phyloP scores from a whole-genome alignment of 2,797 vertebrate species.

The Phyllotis vaccarum region DNA sequence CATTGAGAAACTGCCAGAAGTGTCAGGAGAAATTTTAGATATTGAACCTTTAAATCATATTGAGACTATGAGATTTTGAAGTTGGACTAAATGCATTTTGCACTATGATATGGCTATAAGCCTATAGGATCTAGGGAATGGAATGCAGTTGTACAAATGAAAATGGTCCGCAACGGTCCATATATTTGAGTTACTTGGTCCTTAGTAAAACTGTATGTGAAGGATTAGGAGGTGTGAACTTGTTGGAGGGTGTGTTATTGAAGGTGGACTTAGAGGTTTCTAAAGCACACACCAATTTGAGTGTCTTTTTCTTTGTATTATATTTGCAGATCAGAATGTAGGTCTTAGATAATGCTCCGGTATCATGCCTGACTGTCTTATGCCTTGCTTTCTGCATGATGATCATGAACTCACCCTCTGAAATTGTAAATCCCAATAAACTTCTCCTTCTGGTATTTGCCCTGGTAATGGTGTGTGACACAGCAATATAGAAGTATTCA shows the following conservation, averaged over 20 bases:
- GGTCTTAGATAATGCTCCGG: not conserved
- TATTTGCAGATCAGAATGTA: not conserved
- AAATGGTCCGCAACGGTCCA: not conserved
- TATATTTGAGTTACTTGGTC: not conserved
- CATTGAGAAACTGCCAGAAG: not conserved
- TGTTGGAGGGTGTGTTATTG: not conserved
- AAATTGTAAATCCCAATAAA: not conserved
- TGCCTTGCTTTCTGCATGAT: not conserved
- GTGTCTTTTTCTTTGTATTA: not conserved
- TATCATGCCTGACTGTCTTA: not conserved
- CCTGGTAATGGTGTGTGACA: not conserved
- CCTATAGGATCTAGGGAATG: not conserved
- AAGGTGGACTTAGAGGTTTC: not conserved
- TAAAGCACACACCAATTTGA: not conserved
- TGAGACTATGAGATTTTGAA: not conserved
- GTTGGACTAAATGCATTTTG: not conserved
- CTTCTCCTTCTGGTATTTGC: not conserved
- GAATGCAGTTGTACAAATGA: not conserved
- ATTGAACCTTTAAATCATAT: not conserved
- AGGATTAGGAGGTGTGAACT: not conserved
- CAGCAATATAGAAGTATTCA: not conserved
- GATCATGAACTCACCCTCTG: not conserved
- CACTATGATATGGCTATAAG: not conserved
- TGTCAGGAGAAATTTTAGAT: not conserved
- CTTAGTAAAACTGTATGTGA: not conserved